phyloP scores from a whole-genome alignment of 1,140 invertebrate genomes.

The Whitmania pigra region DNA sequence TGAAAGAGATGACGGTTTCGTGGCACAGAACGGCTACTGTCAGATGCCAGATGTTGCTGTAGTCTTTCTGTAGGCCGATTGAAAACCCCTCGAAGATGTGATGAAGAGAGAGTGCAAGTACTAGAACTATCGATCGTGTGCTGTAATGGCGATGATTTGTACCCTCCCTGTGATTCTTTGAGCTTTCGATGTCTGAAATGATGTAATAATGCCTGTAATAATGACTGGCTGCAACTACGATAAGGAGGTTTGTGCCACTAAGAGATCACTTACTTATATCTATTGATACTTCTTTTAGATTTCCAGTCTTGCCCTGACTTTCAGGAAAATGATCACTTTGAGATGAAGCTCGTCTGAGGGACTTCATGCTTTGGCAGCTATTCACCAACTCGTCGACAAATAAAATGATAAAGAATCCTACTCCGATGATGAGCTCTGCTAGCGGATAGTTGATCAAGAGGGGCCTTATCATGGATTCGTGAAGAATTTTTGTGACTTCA shows the following conservation, averaged over 20 bases:
- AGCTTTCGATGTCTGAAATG: not conserved
- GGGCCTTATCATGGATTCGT: slow-evolving; percentile 4
- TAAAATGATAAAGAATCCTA: slow-evolving; percentile 72
- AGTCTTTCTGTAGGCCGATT: slow-evolving; percentile 33
- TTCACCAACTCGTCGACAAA: slow-evolving; percentile 65
- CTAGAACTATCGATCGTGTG: slow-evolving; percentile 28
- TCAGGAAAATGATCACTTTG: not conserved
- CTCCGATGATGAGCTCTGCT: slow-evolving; percentile 57
- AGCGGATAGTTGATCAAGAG: slow-evolving; percentile 46
- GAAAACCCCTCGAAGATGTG: slow-evolving; percentile 37
- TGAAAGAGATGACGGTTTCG: slow-evolving; percentile 65
- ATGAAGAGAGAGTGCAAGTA: slow-evolving; percentile 34
- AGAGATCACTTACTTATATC: not conserved
- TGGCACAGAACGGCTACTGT: slow-evolving; percentile 51
- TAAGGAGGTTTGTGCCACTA: not conserved
- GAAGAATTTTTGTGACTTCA: slow-evolving; percentile 49
- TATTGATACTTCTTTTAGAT: not conserved
- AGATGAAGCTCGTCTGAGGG: not conserved
- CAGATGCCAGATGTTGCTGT: slow-evolving; percentile 55
- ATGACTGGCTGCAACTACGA: not conserved
- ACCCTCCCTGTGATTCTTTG: not conserved
- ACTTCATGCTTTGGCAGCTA: slow-evolving; percentile 19
- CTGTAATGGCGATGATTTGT: slow-evolving; percentile 8
- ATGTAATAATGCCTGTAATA: not conserved
- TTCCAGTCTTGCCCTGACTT: not conserved